Percentiles rank a stretch among this genome's conserved stretches.
phyloP scores from a whole-genome alignment of 2,113 vertebrate genomes.

The Microcebus ravelobensis region DNA sequence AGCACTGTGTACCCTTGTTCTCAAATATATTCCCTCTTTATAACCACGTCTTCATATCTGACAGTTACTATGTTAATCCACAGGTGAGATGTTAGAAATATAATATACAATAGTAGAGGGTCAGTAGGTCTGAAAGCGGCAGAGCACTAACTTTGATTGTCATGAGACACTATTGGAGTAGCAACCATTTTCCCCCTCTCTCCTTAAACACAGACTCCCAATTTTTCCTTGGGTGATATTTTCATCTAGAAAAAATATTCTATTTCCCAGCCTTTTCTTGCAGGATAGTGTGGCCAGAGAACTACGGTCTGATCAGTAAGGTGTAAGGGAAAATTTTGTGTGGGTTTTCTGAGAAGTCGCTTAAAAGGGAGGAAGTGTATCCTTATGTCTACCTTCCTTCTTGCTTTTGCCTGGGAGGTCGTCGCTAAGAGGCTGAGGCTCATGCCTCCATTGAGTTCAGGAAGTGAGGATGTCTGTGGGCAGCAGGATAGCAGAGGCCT shows the following conservation, averaged over 20 bases:
- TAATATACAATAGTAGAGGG: background rate
- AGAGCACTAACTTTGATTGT: background rate
- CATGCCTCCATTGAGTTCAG: background rate
- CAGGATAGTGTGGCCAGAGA: background rate
- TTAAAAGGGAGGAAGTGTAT: background rate
- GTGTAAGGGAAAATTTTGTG: background rate
- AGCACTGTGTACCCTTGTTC: background rate
- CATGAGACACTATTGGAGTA: background rate
- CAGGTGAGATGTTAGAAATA: background rate
- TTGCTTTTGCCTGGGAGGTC: background rate
- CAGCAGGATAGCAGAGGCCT: background rate
- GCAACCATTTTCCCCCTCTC: background rate
- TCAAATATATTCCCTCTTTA: background rate
- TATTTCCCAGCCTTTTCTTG: background rate
- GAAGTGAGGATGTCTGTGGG: background rate
- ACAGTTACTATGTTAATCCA: background rate
- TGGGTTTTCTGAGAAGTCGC: background rate
- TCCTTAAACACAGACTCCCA: background rate
- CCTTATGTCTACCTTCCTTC: background rate
- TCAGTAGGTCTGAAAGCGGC: background rate
- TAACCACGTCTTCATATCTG: background rate
- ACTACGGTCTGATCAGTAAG: background rate
- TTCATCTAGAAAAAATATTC: fast-evolving
- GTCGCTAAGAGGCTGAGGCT: background rate
- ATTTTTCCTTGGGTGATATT: background rate